Evolutionary conservation across 2,888 invertebrate genomes (phyloP), one percentile per base, ranked within the genome.

Genomic region (Alitta virens): DNA sequence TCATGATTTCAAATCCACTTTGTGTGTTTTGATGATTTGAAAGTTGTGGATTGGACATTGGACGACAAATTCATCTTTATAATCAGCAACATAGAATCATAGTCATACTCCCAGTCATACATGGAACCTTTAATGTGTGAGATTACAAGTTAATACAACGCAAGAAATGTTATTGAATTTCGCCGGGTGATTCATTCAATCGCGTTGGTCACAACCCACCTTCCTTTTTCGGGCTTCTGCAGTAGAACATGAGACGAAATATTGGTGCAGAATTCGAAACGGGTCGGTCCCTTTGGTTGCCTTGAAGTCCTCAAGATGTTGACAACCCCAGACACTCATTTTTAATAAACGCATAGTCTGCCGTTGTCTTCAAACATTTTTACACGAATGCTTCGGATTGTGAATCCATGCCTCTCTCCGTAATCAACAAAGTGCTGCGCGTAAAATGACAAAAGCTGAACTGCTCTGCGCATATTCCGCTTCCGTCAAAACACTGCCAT

Each of bases 181-280:
- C 33, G 33, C 33, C 33, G 33, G 33, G 5, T 33, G 33, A 33
- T 33, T 33, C 33, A 33, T 33, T 33, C 33, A 33, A 33, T 33
- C 33, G 33, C 33, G 33, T 33, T 12, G 5, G 5, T 3, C n/a
- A 46, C 27, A 27, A 46, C 65, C 75, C 78, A 92, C 93, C 90
- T 92, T 94, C 76, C 90, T 88, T 82, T 88, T 87, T 74, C 91
- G 87, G 70, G 91, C 90, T 83, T 91, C 91, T 72, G 86, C 86
- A 67, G 91, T 88, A 61, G 91, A 88, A 81, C 91, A 90, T 69
- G 91, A 88, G 54, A 82, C 75, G 83, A 94, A 93, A 84, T 90
- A 91, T 69, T 90, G 88, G 85, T 93, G 91, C 74, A 94, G 89
- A 74, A 92, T 86, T 84, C 86, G 87, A 81, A 89, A 90, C 54